These are phyloP conservation scores for Hermatobates lingyangjiaoensis DNA, from an alignment of 1,140 invertebrate species.

Conservation along the genomic window DNA sequence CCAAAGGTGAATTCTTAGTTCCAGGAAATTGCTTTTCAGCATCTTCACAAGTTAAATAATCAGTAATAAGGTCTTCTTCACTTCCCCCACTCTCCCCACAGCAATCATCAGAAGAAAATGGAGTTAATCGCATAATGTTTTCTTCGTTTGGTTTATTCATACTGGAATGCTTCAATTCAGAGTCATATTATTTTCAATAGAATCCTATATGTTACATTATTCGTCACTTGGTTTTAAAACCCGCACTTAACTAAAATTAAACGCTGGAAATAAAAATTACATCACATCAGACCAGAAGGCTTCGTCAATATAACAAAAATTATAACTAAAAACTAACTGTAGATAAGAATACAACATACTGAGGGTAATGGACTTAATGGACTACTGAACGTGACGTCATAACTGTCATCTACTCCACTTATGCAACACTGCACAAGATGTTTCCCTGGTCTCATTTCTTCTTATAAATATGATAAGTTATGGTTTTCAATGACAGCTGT, in stretches of 20 bases:
- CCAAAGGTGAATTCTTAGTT: constrained; percentile 28
- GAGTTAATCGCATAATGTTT: neutral
- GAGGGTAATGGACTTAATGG: neutral
- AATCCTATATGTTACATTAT: neutral
- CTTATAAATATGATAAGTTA: too few species aligned
- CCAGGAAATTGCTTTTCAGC: constrained; percentile 16
- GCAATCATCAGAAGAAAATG: constrained; percentile 3
- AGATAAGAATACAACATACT: constrained; percentile 1
- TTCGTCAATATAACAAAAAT: neutral
- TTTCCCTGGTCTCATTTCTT: too few species aligned
- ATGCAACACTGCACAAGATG: too few species aligned
- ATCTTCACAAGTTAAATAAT: constrained; percentile 28
- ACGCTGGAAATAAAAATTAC: neutral
- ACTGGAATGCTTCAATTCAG: neutral
- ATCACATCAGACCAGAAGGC: neutral
- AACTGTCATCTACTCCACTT: neutral
- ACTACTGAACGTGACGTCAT: constrained; percentile 1
- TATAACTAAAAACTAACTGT: neutral
- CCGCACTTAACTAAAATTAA: neutral
- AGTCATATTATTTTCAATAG: neutral
- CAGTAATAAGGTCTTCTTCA: constrained; percentile 46
- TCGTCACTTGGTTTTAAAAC: neutral
- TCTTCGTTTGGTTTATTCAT: neutral
- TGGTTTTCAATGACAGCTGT: too few species aligned
- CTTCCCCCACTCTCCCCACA: constrained; percentile 21